Base-by-base conservation (phyloP, 2,113 vertebrate species). In the Lampris megalopsis region DNA sequence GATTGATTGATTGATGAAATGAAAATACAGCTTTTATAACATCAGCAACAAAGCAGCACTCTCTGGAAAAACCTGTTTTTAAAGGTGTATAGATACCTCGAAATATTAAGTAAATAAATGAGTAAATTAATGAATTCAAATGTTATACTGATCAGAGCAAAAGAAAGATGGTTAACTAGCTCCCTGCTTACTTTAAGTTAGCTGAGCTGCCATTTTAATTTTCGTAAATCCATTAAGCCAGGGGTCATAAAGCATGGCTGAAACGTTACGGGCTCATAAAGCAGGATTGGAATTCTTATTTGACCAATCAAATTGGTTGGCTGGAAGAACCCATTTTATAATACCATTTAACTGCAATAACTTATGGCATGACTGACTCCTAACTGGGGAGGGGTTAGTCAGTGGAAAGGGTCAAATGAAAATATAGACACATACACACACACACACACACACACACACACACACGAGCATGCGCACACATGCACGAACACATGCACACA, bases 311-410 rank as follows among this genome's bases (percentile, higher is more conserved):
- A 81, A 88, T 85, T 83, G 82, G 85, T 90, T 81, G 84, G 88
- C 84, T 87, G 89, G 79, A 87, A 89, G 89, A 82, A 87, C 86
- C 72, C 72, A 68, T 88, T 92, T 92, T 87, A 92, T 92, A 92
- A 89, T 85, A 81, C 81, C 89, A 85, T 91, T 92, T 93, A 93
- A 90, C 90, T 91, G 89, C 84, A 90, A 92, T 92, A 92, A 93
- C 89, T 92, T 88, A 86, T 80, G 88, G 92, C 90, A 88, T 91
- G 90, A 89, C 69, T 83, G 90, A 82, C 85, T 89, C 82, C 91
- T 82, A 86, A 88, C 88, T 84, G 83, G 86, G 71, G 73, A 75
- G 68, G 75, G 65, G 85, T 89, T 85, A 88, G 77, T 83, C 77
- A 71, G 73, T 88, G 87, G 85, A 88, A 86, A 88, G 75, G 82